Evolutionary conservation across 2,113 vertebrate species (phyloP), one percentile per base, ranked within the genome.

Genomic region (Clarias macrocephalus): DNA sequence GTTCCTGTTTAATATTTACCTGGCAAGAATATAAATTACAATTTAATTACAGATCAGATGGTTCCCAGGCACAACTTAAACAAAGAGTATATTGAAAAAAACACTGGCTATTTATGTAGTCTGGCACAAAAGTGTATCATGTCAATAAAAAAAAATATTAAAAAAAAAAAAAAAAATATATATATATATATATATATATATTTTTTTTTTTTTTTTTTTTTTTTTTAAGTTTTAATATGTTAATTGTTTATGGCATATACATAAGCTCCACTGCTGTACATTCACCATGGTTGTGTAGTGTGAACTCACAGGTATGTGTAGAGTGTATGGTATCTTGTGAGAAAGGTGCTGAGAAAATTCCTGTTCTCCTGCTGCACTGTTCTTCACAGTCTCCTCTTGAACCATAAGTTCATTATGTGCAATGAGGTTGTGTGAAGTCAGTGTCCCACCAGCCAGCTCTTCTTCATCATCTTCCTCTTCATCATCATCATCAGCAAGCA

Each of bases 331-430:
- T 86, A 98, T 94, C 93, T 97, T 98, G 95, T 98, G 96, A 91
- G 97, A 96, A 93, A 97, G 95, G 92, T 96, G 96, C 86, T 97
- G 96, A 87, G 96, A 96, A 23, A 96, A 93, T 77, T 96, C 96
- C 90, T 96, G 94, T 37, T 95, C 95, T 87, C 96, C 97, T 82
- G 95, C 96, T 86, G 95, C 95, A 83, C 96, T 96, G 88, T 97
- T 97, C 94, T 97, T 99, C 87, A 96, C 96, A n/a, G 96, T 96
- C 91, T 98, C 97, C 94, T 99, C 97, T 86, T 98, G 98, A 93
- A 99, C 97, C 97, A 99, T 98, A 91, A 99, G 96, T 93, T 98
- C 97, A 93, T 99, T 97, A 6, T 98, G 97, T 85, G 98, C 95
- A 88, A 99, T 96, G 93, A 99, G 96, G 91, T 98, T 96, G 62